Evolutionary conservation across 2,113 vertebrate genomes (phyloP), one percentile per base, ranked within the genome.

Genomic region (Gopherus evgoodei): DNA sequence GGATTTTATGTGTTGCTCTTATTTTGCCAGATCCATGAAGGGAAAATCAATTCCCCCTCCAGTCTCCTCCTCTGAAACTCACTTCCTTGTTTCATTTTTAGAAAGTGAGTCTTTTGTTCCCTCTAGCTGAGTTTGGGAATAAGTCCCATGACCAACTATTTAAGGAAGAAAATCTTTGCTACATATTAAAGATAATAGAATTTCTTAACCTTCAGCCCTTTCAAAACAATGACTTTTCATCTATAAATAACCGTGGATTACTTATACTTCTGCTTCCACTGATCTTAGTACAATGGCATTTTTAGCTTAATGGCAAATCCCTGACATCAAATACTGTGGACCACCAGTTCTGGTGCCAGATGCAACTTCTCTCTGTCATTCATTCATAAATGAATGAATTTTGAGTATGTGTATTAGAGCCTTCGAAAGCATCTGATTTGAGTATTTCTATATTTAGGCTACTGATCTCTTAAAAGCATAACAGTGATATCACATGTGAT

Each of bases 21-120:
- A 47, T 13, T 89, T 47, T 86, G 47, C 90, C 38, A 80, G 88
- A 4, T 65, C 62, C 31, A 65, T 87, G 84, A 88, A 94, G 90
- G 83, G n/a, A 94, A 90, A 75, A 42, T 44, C 72, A 75, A 9
- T 75, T 75, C 72, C 5, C 38, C 72, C 19, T 75, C 21, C 19
- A 72, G 35, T 22, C 19, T 38, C 69, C 69, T 72, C 35, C 93
- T 85, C 13, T 1, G 22, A 87, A n/a, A 31, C 59, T 95, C 76
- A 76, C 94, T 96, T 96, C 90, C 90, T 95, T 84, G 52, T 69
- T 96, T 95, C 88, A 59, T 93, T 95, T 91, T 95, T 87, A 0
- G 1, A 88, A 93, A 95, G 87, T 44, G 72, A 69, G 62, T 13
- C 14, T 83, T 93, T 50, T 90, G 59, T 50, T 65, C 19, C 24